These are phyloP conservation scores for Bemisia tabaci DNA, from an alignment of 1,140 invertebrate species.

Conservation along the genomic window DNA sequence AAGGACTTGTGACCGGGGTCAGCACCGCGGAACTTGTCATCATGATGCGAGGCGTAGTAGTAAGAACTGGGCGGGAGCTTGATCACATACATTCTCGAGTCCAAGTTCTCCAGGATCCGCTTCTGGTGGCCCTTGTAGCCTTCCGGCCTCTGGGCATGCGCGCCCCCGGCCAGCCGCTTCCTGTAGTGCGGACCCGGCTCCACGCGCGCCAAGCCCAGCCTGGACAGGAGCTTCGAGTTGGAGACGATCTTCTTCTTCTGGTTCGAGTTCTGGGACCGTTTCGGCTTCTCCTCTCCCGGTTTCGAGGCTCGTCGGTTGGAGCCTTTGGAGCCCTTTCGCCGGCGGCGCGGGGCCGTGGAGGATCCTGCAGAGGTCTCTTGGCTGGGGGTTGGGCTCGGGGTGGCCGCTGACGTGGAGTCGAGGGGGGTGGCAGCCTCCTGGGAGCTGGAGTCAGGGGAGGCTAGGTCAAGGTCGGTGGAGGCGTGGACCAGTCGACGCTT, in stretches of 20 bases:
- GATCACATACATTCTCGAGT: not conserved
- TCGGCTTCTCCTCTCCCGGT: not conserved
- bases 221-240: not conserved
- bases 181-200: not conserved
- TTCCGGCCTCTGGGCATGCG: not conserved
- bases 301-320: too few relatives aligned
- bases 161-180: not conserved
- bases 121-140: not conserved
- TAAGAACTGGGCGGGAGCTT: not conserved
- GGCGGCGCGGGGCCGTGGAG: too few relatives aligned
- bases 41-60: not conserved
- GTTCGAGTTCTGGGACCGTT: not conserved
- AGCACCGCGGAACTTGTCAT: not conserved
- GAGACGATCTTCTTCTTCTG: not conserved
- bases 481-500: too few relatives aligned
- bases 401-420: too few relatives aligned
- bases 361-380: too few relatives aligned
- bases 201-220: not conserved
- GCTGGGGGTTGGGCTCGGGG: too few relatives aligned
- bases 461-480: too few relatives aligned
- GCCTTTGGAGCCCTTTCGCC: too few relatives aligned
- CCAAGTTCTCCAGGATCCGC: not conserved
- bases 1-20: not conserved
- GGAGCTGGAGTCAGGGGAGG: too few relatives aligned
- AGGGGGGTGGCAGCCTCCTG: too few relatives aligned